Evolutionary conservation across 2,888 invertebrate genomes (phyloP), one percentile per base, ranked within the genome.

Genomic region (Latheticus oryzae): DNA sequence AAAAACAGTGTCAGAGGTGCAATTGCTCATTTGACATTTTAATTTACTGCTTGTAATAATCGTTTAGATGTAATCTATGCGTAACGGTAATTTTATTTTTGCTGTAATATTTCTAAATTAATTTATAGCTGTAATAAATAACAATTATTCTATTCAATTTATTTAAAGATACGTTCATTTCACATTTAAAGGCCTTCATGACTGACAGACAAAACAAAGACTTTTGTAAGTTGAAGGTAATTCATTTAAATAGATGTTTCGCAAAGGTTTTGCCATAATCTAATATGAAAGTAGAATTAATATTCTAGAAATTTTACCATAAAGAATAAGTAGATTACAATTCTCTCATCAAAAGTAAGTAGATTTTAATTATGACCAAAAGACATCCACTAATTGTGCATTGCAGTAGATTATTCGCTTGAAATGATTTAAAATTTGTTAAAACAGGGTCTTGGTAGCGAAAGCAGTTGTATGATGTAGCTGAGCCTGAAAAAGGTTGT

Each of bases 61-160:
- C 32, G 32, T 45, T 45, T 32, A 45, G 33, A 30, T 45, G 16
- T 45, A 45, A 45, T 43, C 42, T 28, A 45, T 45, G 32, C 32
- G 21, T 16, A 43, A 43, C 42, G 42, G 42, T 28, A 28, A 28
- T 28, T 40, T 28, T 17, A 28, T 43, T 45, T 43, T 43, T 43
- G 13, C 17, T 9, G 45, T 9, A 15, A 43, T 43, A 21, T 45
- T 45, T 45, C 45, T 45, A 45, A 45, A 30, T 9, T 32, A 45
- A 45, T 45, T 32, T 32, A 45, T 45, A 13, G 19, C 13, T 11
- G 45, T 19, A 32, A 45, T 45, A 45, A 45, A 45, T 32, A 32
- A 45, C 13, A 23, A 30, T 30, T 45, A 30, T 17, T 30, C 33
- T n/a, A 33, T 45, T 32, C 30, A 28, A 21, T 12, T 19, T n/a